A percentile compares a stretch with the other conserved stretches of the same genome.
Conservation (phyloP, 2,113 vertebrate genomes). For the Nanger granti region DNA sequence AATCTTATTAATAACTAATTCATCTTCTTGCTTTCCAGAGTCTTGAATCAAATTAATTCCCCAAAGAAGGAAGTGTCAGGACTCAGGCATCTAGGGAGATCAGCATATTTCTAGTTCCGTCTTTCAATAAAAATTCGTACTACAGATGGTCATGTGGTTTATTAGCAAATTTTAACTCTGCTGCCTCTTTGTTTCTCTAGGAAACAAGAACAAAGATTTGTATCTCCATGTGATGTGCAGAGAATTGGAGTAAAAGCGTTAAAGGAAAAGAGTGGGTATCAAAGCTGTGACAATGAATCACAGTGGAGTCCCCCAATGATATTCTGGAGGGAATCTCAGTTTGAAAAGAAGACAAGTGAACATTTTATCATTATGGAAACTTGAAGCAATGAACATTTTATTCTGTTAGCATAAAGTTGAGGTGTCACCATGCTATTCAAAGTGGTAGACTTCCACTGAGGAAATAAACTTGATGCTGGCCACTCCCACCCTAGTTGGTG, state of each 20-base stretch:
- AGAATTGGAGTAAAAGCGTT: background rate
- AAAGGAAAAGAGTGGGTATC: background rate
- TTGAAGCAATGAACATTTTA: background rate
- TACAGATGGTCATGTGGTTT: constrained; percentile 67
- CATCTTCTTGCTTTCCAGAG: constrained; percentile 65
- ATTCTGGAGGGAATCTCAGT: background rate
- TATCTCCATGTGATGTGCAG: background rate
- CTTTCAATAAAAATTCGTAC: constrained; percentile 73
- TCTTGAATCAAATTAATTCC: constrained; percentile 77
- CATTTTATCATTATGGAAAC: background rate
- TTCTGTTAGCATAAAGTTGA: background rate
- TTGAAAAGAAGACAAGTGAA: background rate
- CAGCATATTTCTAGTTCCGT: constrained; percentile 69
- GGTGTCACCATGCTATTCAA: background rate
- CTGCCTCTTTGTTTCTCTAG: background rate
- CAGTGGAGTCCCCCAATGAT: background rate
- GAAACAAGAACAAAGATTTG: background rate
- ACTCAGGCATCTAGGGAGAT: constrained; percentile 60
- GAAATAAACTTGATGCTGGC: background rate
- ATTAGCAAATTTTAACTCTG: constrained; percentile 69
- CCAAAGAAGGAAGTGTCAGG: constrained; percentile 67
- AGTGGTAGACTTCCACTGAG: background rate
- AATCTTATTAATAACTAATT: constrained; percentile 75
- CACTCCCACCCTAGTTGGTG: background rate
- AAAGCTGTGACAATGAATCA: background rate